Conservation (phyloP, 2,113 vertebrate genomes). For the Setophaga kirtlandii region DNA sequence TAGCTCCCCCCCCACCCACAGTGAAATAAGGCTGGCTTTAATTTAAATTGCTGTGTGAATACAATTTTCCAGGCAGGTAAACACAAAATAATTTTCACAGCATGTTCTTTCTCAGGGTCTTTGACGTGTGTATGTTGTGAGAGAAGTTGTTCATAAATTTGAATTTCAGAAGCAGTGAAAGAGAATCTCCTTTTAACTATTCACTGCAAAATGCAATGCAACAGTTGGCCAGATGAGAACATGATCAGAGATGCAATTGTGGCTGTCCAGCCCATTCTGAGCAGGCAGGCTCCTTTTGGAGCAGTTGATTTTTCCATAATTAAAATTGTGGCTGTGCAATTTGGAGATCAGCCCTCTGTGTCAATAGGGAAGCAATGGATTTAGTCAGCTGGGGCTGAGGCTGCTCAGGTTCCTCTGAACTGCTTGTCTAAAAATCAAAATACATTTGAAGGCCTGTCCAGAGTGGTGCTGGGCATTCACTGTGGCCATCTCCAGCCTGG, state of each 20-base stretch:
- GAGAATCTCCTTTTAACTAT: slow-evolving; percentile 41
- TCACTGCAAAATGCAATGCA: not conserved
- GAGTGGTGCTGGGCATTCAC: not conserved
- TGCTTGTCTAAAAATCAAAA: slow-evolving; percentile 15
- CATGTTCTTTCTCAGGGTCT: slow-evolving; percentile 55
- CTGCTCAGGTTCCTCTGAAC: slow-evolving; percentile 15
- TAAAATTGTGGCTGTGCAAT: slow-evolving; percentile 14
- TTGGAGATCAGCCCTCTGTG: slow-evolving; percentile 41
- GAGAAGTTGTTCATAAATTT: slow-evolving; percentile 37
- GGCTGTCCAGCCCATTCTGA: not conserved
- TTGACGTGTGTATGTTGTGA: slow-evolving; percentile 4
- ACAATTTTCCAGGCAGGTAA: slow-evolving; percentile 80
- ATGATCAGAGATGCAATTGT: slow-evolving; percentile 2
- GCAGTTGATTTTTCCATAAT: slow-evolving; percentile 48
- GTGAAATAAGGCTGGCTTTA: slow-evolving; percentile 66
- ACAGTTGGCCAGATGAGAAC: slow-evolving; percentile 2
- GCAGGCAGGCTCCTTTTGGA: slow-evolving; percentile 10
- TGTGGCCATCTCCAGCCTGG: not conserved
- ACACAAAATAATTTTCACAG: slow-evolving; percentile 71
- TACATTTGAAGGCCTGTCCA: not conserved
- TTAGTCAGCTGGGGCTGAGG: slow-evolving; percentile 47
- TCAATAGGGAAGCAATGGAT: slow-evolving; percentile 53
- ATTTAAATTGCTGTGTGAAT: slow-evolving; percentile 73
- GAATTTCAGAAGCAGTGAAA: slow-evolving; percentile 29
- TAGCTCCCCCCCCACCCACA: slow-evolving; percentile 31